Evolutionary conservation across 2,888 invertebrate species (phyloP).

Genomic region (Lamproptera curius): DNA sequence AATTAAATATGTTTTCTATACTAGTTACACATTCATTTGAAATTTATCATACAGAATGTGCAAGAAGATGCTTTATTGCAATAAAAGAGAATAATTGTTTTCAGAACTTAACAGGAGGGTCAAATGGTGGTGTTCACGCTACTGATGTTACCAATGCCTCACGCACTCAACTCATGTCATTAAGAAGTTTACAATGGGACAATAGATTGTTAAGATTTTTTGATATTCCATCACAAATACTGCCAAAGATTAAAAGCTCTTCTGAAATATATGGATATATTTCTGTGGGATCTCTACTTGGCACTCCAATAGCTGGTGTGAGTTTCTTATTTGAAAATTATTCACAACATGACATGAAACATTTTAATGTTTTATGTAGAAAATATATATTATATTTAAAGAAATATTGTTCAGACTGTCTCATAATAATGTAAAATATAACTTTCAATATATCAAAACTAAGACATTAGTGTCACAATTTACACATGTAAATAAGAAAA

Average conservation of each 20-base stretch:
- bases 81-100: slow-evolving; percentile 24
- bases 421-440: no score
- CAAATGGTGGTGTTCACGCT: slow-evolving; percentile 81
- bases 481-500: no score
- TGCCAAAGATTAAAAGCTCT: slow-evolving; percentile 94
- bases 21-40: no score
- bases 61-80: no score
- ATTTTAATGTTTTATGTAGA: no score
- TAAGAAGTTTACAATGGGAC: slow-evolving; percentile 94
- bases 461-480: no score
- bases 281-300: slow-evolving; percentile 83
- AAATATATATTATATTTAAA: no score
- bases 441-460: no score
- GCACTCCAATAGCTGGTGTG: slow-evolving; percentile 93
- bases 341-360: no score
- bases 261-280: slow-evolving; percentile 95
- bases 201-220: slow-evolving; percentile 92
- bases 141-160: slow-evolving; percentile 99
- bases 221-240: slow-evolving; percentile 87
- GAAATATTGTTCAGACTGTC: no score
- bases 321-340: slow-evolving; percentile 43
- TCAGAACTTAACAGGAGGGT: slow-evolving; percentile 80
- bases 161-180: slow-evolving; percentile 96
- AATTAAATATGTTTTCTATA: no score
- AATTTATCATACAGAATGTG: no score